These are phyloP conservation scores for Turritopsis rubra DNA, from an alignment of 30 jellyfish, hydroid and myxozoan species.

Conservation along the genomic window DNA sequence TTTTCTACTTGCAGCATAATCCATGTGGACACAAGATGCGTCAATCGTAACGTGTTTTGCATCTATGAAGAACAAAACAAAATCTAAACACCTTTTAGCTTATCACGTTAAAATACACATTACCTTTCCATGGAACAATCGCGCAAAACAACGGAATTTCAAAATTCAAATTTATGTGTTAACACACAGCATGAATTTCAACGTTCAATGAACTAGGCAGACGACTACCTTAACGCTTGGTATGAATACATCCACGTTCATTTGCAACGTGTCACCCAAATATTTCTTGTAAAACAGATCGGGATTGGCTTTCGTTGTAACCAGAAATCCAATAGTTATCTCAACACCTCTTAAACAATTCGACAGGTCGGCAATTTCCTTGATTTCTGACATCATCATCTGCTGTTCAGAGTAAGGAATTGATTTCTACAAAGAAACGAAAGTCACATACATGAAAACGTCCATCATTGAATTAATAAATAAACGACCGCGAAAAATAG, in stretches of 20 bases:
- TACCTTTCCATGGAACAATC: neutral
- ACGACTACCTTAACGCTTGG: conserved; percentile 54
- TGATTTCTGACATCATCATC: conserved; percentile 44
- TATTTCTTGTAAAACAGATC: conserved; percentile 44
- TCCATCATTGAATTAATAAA: too few species aligned
- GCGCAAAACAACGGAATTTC: neutral
- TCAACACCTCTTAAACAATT: conserved; percentile 57
- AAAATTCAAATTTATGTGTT: neutral
- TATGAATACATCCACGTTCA: conserved; percentile 32
- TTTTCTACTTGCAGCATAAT: conserved; percentile 51
- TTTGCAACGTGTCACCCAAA: conserved; percentile 42
- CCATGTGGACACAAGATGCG: conserved; percentile 61
- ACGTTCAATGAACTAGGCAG: neutral
- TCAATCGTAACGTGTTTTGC: conserved; percentile 53
- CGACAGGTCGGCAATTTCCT: conserved; percentile 44
- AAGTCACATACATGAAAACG: too few species aligned
- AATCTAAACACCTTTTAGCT: neutral
- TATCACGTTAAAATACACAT: neutral
- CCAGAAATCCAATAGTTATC: conserved; percentile 45
- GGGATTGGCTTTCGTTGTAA: conserved; percentile 52
- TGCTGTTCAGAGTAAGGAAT: conserved; percentile 44
- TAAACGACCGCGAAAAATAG: too few species aligned
- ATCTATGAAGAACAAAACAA: conserved; percentile 23
- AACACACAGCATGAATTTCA: too few species aligned
- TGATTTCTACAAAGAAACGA: too few species aligned